Base-by-base conservation (phyloP, 2,888 invertebrate genomes). In the Oscheius onirici region DNA sequence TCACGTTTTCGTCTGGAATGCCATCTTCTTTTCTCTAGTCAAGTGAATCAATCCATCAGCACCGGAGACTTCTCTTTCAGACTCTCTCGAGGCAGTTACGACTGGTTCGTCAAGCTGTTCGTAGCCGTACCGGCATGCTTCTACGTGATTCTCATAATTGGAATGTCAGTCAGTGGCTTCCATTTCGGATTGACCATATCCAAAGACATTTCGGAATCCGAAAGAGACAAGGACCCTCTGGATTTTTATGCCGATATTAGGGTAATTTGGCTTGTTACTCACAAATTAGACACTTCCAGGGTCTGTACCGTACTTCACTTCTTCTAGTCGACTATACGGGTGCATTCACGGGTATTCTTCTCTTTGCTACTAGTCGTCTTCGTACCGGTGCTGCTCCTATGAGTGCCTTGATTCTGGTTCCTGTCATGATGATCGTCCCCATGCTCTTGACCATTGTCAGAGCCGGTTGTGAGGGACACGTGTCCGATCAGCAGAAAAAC, bases 171-270 rank as follows among this genome's bases (percentile, higher is more conserved):
- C 17, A 73, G 63, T 20, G 74, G 74, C 2, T 76, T 76, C 24
- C 68, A 74, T 24, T 74, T 76, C 46, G 67, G 74, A 55, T 26
- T 54, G 20, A 63, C 55, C 15, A 34, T 74, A 8, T 40, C 55
- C 6, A 20, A n/a, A 8, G 54, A 71, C 13, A 43, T 75, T 44
- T 63, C 70, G 3, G 76, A 72, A 24, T 54, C 61, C n/a, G 71
- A 73, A 26, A 73, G 77, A 11, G 74, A 71, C 40, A 55, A 71
- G 24, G 79, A 79, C 67, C 78, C 77, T 8, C 60, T 68, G 11
- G 80, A 80, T 51, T 81, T 80, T 51, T 81, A 76, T 76, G 71
- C 72, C 11, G 77, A 81, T 74, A 54, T 81, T n/a, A 76, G 65
- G 61, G 81, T 79, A 26, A 28, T 24, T 8, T 11, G 26, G 20